Conservation (phyloP, 1,140 invertebrate genomes). For the Dendroctonus ponderosae region DNA sequence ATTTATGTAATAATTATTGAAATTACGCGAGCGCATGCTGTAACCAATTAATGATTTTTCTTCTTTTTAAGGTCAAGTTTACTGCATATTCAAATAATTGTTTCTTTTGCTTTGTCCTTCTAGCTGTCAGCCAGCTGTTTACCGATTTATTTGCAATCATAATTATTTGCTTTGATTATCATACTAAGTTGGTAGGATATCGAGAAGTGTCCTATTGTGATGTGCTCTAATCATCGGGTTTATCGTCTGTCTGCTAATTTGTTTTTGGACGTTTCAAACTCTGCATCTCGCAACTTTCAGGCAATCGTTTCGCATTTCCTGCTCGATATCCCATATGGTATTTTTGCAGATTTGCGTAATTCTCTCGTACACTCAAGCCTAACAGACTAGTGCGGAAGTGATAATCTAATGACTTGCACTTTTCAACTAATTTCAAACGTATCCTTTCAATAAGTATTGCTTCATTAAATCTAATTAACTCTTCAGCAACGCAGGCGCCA, state of each 20-base stretch:
- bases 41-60: constrained; percentile 9
- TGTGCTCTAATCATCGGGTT: too few relatives aligned
- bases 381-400: too few relatives aligned
- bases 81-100: constrained; percentile 1
- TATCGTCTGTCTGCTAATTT: too few relatives aligned
- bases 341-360: too few relatives aligned
- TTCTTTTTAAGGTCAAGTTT: constrained; percentile 18
- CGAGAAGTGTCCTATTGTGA: too few relatives aligned
- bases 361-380: too few relatives aligned
- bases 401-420: background rate
- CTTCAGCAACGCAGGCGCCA: constrained; percentile 5
- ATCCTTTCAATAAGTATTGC: background rate
- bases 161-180: background rate
- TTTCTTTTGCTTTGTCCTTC: background rate
- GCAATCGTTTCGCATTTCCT: too few relatives aligned
- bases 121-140: background rate
- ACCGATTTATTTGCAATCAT: background rate
- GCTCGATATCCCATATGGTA: too few relatives aligned
- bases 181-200: too few relatives aligned
- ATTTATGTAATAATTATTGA: constrained; percentile 11
- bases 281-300: too few relatives aligned
- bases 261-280: too few relatives aligned
- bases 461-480: too few relatives aligned
- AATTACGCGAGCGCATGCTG: constrained; percentile 6
- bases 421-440: background rate